Percentiles rank a stretch among this genome's conserved stretches.
Evolutionary conservation across 2,797 vertebrate species (phyloP).

Genomic region (Muscicapa comitata): DNA sequence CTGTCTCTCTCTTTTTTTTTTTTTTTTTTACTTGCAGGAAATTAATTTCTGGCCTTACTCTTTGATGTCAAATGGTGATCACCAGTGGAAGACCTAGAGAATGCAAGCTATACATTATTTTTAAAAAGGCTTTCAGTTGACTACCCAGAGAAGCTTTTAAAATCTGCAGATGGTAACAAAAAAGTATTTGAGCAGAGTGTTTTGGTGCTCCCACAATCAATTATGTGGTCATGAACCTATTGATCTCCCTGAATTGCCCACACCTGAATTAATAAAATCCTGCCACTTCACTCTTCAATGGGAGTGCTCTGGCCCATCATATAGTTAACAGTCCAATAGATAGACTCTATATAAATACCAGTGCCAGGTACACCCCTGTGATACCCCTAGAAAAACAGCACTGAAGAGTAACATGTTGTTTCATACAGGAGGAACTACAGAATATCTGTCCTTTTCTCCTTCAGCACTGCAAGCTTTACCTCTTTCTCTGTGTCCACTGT

Average conservation of each 20-base stretch:
- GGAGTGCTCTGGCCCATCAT: background rate
- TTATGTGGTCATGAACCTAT: background rate
- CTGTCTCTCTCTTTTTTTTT: background rate
- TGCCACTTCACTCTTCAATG: background rate
- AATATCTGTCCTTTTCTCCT: background rate
- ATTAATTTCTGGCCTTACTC: background rate
- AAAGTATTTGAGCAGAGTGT: background rate
- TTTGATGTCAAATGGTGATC: background rate
- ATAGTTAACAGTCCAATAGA: background rate
- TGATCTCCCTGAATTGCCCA: background rate
- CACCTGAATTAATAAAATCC: background rate
- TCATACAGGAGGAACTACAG: background rate
- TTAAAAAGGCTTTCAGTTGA: background rate
- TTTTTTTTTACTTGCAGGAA: background rate
- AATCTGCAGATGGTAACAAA: conserved; percentile 6
- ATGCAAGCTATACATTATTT: background rate
- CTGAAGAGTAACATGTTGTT: background rate
- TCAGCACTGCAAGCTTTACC: background rate
- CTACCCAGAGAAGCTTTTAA: background rate
- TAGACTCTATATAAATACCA: background rate
- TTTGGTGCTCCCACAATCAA: conserved; percentile 9
- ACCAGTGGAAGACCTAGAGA: background rate
- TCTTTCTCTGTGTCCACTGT: background rate
- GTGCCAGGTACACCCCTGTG: background rate
- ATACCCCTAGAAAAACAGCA: background rate